Evolutionary conservation across 2,888 invertebrate genomes (phyloP).

Genomic region (Amaurobius ferox): DNA sequence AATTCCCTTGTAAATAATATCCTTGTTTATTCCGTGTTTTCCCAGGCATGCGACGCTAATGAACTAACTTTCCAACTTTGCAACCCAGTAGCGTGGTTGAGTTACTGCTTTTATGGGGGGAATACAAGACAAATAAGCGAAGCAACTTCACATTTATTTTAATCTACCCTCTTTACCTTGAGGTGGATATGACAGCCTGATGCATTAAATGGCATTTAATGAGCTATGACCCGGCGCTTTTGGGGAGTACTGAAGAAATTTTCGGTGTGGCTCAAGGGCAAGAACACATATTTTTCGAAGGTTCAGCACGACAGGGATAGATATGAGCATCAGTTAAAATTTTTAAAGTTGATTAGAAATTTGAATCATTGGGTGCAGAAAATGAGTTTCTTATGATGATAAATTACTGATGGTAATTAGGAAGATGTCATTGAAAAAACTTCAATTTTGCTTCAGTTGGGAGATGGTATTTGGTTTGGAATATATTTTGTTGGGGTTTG

Average conservation of each 20-base stretch:
- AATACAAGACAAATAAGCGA: not conserved
- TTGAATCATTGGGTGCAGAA: not conserved
- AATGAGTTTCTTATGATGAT: conserved; percentile 1
- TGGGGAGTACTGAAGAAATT: conserved; percentile 17
- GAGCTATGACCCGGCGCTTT: conserved; percentile 1
- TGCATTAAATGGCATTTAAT: conserved; percentile 33
- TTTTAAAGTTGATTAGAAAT: not conserved
- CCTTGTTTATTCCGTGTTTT: conserved; percentile 53
- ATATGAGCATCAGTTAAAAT: not conserved
- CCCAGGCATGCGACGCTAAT: conserved; percentile 63
- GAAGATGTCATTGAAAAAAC: not conserved
- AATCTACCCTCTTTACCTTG: conserved; percentile 33
- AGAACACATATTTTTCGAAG: not conserved
- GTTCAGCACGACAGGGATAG: not conserved
- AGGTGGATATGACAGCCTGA: conserved; percentile 41
- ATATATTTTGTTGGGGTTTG: too few relatives aligned
- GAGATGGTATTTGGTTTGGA: too few relatives aligned
- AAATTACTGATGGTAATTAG: not conserved
- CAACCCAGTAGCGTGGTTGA: not conserved
- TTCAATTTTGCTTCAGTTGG: not conserved
- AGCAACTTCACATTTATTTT: conserved; percentile 17
- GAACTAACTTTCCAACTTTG: conserved; percentile 38
- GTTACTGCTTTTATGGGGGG: conserved; percentile 26
- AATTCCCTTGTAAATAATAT: conserved; percentile 48
- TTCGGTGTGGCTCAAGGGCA: not conserved